phyloP scores from a whole-genome alignment of 2,888 invertebrate genomes.

The Eubasilissa splendida region DNA sequence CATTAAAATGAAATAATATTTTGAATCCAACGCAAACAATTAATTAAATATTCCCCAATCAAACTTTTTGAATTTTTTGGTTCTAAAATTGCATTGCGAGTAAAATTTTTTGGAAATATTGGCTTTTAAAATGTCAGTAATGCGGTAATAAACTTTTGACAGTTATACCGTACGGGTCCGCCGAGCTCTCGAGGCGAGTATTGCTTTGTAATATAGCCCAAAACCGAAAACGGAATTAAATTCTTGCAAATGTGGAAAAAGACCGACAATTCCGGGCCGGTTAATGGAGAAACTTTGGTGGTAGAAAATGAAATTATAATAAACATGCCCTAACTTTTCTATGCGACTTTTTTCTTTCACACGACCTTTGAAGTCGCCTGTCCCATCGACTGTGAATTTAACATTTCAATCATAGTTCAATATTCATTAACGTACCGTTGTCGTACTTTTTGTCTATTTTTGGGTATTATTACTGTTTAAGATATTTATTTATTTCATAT shows the following conservation, averaged over 20 bases:
- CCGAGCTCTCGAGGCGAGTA: not conserved
- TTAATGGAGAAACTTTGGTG: constrained; percentile 55
- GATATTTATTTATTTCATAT: too few relatives aligned
- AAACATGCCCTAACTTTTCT: constrained; percentile 52
- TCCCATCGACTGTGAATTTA: not conserved
- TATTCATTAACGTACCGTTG: too few relatives aligned
- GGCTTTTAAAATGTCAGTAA: too few relatives aligned
- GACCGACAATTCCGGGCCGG: constrained; percentile 31
- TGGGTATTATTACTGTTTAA: too few relatives aligned
- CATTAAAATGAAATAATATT: too few relatives aligned
- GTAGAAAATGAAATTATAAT: constrained; percentile 55
- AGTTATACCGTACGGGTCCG: not conserved
- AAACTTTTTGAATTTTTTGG: too few relatives aligned
- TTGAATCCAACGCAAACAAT: too few relatives aligned
- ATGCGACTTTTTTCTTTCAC: not conserved
- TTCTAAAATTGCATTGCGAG: too few relatives aligned
- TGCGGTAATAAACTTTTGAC: not conserved
- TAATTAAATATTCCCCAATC: too few relatives aligned
- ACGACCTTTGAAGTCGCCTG: constrained; percentile 2
- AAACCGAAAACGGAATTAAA: constrained; percentile 33
- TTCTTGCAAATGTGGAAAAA: constrained; percentile 35
- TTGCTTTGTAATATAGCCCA: not conserved
- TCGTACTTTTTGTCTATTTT: too few relatives aligned
- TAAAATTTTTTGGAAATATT: too few relatives aligned
- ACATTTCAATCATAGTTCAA: not conserved